Percentiles rank a stretch among this genome's conserved stretches.
These are phyloP conservation scores for Polypedilum vanderplanki DNA, from an alignment of 1,140 invertebrate species.

Conservation along the genomic window DNA sequence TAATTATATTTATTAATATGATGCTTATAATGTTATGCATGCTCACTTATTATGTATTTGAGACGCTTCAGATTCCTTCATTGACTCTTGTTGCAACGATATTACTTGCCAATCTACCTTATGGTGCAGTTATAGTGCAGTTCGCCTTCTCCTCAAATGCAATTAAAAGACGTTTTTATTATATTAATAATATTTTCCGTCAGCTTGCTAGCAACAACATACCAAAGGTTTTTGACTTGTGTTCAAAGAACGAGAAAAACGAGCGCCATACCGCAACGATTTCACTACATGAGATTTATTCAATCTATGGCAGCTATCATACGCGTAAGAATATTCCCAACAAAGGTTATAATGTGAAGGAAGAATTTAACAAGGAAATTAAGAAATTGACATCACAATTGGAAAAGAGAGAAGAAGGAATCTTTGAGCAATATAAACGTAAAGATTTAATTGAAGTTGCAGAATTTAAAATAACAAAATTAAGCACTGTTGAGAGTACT, in stretches of 20 bases:
- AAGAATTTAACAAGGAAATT: constrained; percentile 8
- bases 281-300: not conserved
- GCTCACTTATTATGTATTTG: not conserved
- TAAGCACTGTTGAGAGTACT: not conserved
- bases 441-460: constrained; percentile 10
- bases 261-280: constrained; percentile 3
- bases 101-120: not conserved
- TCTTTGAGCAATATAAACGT: not conserved
- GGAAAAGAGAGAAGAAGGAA: not conserved
- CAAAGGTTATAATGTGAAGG: not conserved
- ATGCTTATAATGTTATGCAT: not conserved
- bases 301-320: not conserved
- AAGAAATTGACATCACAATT: not conserved
- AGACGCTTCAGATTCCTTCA: not conserved
- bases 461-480: not conserved
- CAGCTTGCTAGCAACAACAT: not conserved
- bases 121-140: not conserved
- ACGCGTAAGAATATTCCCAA: not conserved
- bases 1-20: not conserved
- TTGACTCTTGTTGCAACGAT: not conserved
- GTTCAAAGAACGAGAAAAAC: not conserved
- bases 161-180: not conserved
- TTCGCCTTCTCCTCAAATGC: not conserved
- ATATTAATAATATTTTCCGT: not conserved
- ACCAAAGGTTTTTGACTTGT: constrained; percentile 23